These are phyloP conservation scores for Rhagium mordax DNA, from an alignment of 2,888 invertebrate genomes.

Conservation along the genomic window DNA sequence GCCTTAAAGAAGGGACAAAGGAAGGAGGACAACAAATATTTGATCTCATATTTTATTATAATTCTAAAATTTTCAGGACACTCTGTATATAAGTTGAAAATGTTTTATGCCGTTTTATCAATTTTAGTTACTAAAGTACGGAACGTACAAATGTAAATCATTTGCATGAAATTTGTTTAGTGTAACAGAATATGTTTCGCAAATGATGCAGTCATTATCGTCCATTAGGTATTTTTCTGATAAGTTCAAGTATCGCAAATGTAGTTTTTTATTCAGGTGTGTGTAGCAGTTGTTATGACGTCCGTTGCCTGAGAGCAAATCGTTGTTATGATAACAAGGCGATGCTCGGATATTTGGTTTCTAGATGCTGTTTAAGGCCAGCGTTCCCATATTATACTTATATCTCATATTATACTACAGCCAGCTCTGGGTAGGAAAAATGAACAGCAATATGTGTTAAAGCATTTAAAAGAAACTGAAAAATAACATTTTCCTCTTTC, in stretches of 20 bases:
- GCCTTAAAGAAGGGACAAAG: no score
- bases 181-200: not conserved
- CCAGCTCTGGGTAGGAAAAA: no score
- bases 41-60: no score
- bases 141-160: not conserved
- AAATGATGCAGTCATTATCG: not conserved
- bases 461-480: no score
- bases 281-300: constrained; percentile 44
- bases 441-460: not conserved
- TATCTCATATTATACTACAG: no score
- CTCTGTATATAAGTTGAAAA: no score
- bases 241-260: constrained; percentile 1
- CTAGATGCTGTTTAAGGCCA: not conserved
- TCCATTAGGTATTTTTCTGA: not conserved
- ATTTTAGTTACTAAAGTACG: no score
- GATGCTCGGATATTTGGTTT: constrained; percentile 41
- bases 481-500: no score
- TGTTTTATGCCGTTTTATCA: no score
- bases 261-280: constrained; percentile 35
- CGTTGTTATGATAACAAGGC: constrained; percentile 44
- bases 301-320: constrained; percentile 44
- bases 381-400: no score
- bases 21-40: no score
- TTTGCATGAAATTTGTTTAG: not conserved
- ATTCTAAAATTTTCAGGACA: no score